These are phyloP conservation scores for Sylvilagus floridanus DNA, from an alignment of 2,797 vertebrate genomes.

Conservation along the genomic window DNA sequence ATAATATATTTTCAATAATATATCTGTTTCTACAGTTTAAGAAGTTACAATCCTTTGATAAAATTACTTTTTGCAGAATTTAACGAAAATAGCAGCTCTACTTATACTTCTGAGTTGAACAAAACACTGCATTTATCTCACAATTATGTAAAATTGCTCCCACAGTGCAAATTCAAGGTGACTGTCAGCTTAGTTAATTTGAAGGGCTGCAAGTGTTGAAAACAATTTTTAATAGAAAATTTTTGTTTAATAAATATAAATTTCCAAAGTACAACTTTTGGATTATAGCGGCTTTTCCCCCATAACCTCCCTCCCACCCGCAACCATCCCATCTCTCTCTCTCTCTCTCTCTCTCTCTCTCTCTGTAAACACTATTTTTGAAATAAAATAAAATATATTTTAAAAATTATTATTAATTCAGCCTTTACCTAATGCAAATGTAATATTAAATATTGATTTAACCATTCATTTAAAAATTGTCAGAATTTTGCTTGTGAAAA, in stretches of 20 bases:
- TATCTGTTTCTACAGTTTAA: neutral
- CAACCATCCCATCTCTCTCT: too few species aligned
- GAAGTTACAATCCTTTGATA: neutral
- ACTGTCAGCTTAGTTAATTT: neutral
- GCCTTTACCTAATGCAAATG: neutral
- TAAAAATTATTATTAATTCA: neutral
- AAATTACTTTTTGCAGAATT: neutral
- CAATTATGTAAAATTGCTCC: neutral
- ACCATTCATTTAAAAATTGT: neutral
- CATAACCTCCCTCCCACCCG: too few species aligned
- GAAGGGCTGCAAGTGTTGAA: neutral
- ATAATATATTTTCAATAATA: constrained; percentile 27
- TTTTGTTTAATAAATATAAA: too few species aligned
- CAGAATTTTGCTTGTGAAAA: neutral
- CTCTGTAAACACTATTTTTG: too few species aligned
- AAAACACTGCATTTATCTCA: neutral
- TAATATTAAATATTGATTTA: constrained; percentile 18
- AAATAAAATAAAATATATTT: too few species aligned
- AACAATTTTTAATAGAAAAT: neutral
- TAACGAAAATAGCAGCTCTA: neutral
- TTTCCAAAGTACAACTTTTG: neutral
- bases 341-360: too few species aligned
- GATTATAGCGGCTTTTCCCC: too few species aligned
- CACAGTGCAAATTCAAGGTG: neutral
- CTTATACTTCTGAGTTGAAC: neutral